Percentiles rank a stretch among this genome's conserved stretches.
Conservation (phyloP, 2,797 vertebrate genomes). For the Antennarius maculatus region DNA sequence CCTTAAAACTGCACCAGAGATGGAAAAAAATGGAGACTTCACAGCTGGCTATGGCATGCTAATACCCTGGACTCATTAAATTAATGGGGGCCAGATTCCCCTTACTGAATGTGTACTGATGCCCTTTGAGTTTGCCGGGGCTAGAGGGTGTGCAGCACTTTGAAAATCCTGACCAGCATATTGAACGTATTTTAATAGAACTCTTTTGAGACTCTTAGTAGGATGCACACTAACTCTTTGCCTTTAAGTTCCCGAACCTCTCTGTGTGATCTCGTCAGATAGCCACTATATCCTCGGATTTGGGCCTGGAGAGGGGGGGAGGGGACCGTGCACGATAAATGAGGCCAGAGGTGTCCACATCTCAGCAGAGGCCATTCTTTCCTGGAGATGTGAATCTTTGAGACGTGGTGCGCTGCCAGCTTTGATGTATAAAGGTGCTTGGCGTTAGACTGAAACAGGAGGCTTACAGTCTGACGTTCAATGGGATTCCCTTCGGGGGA, state of each 20-base stretch:
- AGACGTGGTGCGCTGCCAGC: slow-evolving; percentile 69
- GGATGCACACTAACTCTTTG: slow-evolving; percentile 80
- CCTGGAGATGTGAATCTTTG: slow-evolving; percentile 79
- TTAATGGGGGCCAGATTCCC: slow-evolving; percentile 83
- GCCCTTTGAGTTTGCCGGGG: slow-evolving; percentile 85
- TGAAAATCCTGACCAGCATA: slow-evolving; percentile 85
- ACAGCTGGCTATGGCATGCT: slow-evolving; percentile 82
- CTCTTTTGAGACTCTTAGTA: slow-evolving; percentile 82
- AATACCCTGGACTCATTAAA: slow-evolving; percentile 85
- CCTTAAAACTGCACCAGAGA: slow-evolving; percentile 76
- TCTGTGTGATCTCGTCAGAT: slow-evolving; percentile 82
- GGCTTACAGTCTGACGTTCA: slow-evolving; percentile 67
- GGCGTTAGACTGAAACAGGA: slow-evolving; percentile 72
- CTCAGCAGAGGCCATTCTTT: slow-evolving; percentile 84
- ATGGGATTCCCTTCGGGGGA: slow-evolving; percentile 73
- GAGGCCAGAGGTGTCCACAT: slow-evolving; percentile 80
- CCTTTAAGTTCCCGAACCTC: slow-evolving; percentile 82
- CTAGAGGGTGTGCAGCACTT: slow-evolving; percentile 81
- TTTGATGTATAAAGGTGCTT: slow-evolving; percentile 84
- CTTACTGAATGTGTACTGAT: slow-evolving; percentile 74
- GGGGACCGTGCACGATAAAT: slow-evolving; percentile 73
- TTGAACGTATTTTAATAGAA: slow-evolving; percentile 83
- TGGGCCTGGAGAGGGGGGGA: slow-evolving; percentile 63
- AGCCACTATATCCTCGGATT: slow-evolving; percentile 75
- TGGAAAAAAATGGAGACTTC: slow-evolving; percentile 74